A percentile compares a stretch with the other conserved stretches of the same genome.
Evolutionary conservation across 92 coral and sea anemone genomes (phyloP).

Genomic region (Bergia puertoricense): DNA sequence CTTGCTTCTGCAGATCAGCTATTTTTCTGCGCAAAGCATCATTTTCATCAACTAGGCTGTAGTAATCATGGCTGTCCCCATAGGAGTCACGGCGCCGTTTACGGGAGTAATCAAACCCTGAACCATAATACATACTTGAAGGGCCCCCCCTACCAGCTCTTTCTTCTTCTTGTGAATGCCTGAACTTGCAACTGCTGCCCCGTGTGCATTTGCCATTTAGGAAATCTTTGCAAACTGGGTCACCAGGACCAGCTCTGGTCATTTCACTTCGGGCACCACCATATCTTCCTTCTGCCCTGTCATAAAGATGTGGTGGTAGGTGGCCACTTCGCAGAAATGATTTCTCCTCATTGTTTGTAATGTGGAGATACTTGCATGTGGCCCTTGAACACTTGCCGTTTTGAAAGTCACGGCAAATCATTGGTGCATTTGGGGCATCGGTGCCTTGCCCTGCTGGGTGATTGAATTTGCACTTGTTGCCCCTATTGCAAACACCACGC

Average conservation of each 20-base stretch:
- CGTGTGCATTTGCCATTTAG: conserved; percentile 93
- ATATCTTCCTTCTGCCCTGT: conserved; percentile 39
- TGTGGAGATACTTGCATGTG: conserved; percentile 94
- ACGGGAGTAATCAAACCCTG: conserved; percentile 74
- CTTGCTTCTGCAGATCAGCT: conserved; percentile 94
- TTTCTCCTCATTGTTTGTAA: conserved; percentile 88
- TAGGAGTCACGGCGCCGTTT: conserved; percentile 89
- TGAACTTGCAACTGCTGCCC: conserved; percentile 84
- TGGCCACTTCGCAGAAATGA: conserved; percentile 86
- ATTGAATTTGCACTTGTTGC: conserved; percentile 92
- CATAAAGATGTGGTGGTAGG: conserved; percentile 68
- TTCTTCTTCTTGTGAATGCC: conserved; percentile 83
- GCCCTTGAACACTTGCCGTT: conserved; percentile 92
- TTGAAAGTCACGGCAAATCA: conserved; percentile 99
- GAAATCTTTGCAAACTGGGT: conserved; percentile 92
- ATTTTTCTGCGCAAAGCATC: conserved; percentile 83
- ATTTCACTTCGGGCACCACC: conserved; percentile 54
- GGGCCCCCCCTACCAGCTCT: conserved; percentile 57
- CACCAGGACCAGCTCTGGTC: conserved; percentile 78
- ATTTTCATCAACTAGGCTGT: conserved; percentile 87
- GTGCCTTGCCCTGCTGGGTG: conserved; percentile 97
- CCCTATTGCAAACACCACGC: conserved; percentile 97
- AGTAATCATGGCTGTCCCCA: conserved; percentile 73
- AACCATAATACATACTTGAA: conserved; percentile 52
- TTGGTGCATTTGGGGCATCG: conserved; percentile 92